These are phyloP conservation scores for Cheilosia vulpina DNA, from an alignment of 2,888 invertebrate species.

Conservation along the genomic window DNA sequence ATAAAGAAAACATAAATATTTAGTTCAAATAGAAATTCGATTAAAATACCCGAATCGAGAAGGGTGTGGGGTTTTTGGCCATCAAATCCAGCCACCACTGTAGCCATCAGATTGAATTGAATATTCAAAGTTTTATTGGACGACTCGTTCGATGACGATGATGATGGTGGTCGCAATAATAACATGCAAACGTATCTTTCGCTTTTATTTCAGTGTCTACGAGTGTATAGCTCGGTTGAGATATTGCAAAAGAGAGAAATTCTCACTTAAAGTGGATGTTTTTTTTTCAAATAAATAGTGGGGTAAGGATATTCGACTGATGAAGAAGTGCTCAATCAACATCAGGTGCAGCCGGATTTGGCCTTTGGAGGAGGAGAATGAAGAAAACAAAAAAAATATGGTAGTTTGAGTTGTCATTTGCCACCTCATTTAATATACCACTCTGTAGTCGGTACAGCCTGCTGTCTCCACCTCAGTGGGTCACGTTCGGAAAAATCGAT, in stretches of 20 bases:
- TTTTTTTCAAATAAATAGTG: conserved; percentile 24
- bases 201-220: conserved; percentile 16
- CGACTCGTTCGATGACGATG: conserved; percentile 12
- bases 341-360: conserved; percentile 53
- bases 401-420: conserved; percentile 64
- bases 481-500: conserved; percentile 71
- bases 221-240: background rate
- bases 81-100: conserved; percentile 5
- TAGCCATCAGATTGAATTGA: conserved; percentile 12
- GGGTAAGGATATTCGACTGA: conserved; percentile 37
- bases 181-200: conserved; percentile 25
- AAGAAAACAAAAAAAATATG: conserved; percentile 35
- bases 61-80: background rate
- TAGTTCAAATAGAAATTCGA: conserved; percentile 48
- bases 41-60: conserved; percentile 19
- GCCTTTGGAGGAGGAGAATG: conserved; percentile 16
- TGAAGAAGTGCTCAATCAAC: conserved; percentile 72
- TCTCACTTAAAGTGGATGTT: conserved; percentile 49
- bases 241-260: conserved; percentile 6
- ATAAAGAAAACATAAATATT: conserved; percentile 38
- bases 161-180: conserved; percentile 28
- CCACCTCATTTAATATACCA: conserved; percentile 40
- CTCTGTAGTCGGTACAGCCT: background rate
- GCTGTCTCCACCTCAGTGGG: conserved; percentile 27
- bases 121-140: conserved; percentile 22